Evolutionary conservation across 1,140 invertebrate genomes (phyloP), one percentile per base, ranked within the genome.

Genomic region (Trichomalopsis sarcophagae): DNA sequence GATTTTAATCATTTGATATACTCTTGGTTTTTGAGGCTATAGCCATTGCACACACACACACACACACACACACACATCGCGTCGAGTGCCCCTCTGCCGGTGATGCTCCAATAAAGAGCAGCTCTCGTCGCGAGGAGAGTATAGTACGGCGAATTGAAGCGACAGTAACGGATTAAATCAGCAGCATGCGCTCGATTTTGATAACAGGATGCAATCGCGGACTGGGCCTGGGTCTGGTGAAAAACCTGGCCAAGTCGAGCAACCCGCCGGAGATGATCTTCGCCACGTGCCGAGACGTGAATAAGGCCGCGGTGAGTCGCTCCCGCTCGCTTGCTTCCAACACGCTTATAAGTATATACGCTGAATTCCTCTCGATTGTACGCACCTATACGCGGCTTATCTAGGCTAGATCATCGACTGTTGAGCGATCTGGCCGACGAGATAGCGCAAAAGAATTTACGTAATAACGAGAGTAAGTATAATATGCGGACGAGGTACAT

Each of bases 181-280:
- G 81, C 10, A 86, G 10, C n/a, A 97, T 97, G 96, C 96, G 95
- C 87, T 96, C 96, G 55, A 95, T 98, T 87, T 92, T 98, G 85
- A 96, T 98, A 84, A 98, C 97, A 11, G 98, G 98, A 30, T 96
- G 96, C 78, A 98, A 98, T 91, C 95, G 98, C 66, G 98, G 98
- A 1, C 92, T 98, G 73, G 98, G 98, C 23, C 92, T 98, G 50
- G 97, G 97, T 74, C 93, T 98, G 81, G 95, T 98, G 1, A 97
- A 96, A 92, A 94, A 96, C 91, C 88, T 97, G 36, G 84, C 92
- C 6, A 88, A 91, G 68, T 88, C 93, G 2, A 87, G 92, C 40
- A 94, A 94, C 85, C 93, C 94, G 27, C 95, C 96, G 50, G 91
- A 95, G 89, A 89, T 94, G 89, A 92, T 97, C 23, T 96, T 97